phyloP scores from a whole-genome alignment of 2,888 invertebrate genomes.

The Phengaris arion region DNA sequence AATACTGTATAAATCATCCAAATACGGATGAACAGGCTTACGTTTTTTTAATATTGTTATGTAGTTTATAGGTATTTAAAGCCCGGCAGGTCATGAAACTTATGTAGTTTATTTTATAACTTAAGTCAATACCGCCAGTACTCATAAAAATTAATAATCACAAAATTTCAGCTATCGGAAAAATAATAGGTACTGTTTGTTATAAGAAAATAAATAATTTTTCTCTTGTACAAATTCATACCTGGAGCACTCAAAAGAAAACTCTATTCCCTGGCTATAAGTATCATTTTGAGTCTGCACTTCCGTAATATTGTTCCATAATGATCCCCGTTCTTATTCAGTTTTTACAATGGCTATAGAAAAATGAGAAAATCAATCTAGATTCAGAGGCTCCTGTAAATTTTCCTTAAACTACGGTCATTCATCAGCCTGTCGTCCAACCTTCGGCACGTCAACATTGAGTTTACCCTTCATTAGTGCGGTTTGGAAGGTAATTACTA shows the following conservation, averaged over 20 bases:
- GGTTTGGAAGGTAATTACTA: not conserved
- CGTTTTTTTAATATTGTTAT: too few relatives aligned
- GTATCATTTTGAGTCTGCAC: not conserved
- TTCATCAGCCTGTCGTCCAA: not conserved
- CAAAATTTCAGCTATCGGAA: slow-evolving; percentile 4
- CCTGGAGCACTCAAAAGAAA: not conserved
- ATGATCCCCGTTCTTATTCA: slow-evolving; percentile 23
- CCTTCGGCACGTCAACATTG: not conserved
- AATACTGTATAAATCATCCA: too few relatives aligned
- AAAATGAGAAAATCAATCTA: slow-evolving; percentile 24
- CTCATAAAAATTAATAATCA: not conserved
- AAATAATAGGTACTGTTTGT: not conserved
- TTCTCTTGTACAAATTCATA: not conserved
- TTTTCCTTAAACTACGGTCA: slow-evolving; percentile 12
- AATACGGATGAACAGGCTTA: too few relatives aligned
- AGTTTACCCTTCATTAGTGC: slow-evolving; percentile 8
- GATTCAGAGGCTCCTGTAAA: slow-evolving; percentile 21
- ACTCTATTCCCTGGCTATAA: not conserved
- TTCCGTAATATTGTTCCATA: slow-evolving; percentile 14
- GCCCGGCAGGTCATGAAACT: too few relatives aligned
- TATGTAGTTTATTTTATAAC: not conserved
- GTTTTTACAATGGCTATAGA: slow-evolving; percentile 24
- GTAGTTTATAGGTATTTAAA: too few relatives aligned
- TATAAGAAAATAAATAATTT: slow-evolving; percentile 7
- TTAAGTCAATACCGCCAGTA: not conserved